These are phyloP conservation scores for Ceratotherium simum DNA, from an alignment of 2,113 vertebrate genomes.

Conservation along the genomic window DNA sequence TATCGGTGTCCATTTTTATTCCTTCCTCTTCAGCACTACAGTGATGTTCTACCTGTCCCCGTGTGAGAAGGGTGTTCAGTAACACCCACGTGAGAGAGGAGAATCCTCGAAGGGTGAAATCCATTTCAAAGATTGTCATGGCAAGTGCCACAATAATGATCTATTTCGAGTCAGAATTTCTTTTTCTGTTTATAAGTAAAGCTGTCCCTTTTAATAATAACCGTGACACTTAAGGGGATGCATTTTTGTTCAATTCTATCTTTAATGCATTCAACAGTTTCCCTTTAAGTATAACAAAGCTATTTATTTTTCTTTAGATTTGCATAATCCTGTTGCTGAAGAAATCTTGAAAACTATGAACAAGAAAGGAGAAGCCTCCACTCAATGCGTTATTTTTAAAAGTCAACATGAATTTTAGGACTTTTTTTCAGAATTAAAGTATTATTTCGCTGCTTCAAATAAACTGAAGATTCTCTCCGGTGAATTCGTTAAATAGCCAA, in stretches of 20 bases:
- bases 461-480: not conserved
- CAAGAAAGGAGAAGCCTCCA: not conserved
- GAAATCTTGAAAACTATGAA: not conserved
- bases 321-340: not conserved
- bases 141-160: not conserved
- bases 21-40: not conserved
- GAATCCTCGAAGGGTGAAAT: not conserved
- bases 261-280: not conserved
- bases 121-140: not conserved
- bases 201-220: not conserved
- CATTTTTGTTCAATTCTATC: not conserved
- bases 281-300: not conserved
- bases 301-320: not conserved
- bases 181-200: not conserved
- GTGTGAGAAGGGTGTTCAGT: not conserved
- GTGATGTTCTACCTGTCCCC: rapidly evolving
- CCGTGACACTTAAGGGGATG: not conserved
- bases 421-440: not conserved
- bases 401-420: not conserved
- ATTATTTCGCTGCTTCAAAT: not conserved
- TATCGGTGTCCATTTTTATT: not conserved
- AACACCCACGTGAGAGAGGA: not conserved
- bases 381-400: not conserved
- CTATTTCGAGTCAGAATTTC: not conserved
- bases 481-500: not conserved